Base-by-base conservation (phyloP, 2,113 vertebrate genomes). In the Platysteira castanea region DNA sequence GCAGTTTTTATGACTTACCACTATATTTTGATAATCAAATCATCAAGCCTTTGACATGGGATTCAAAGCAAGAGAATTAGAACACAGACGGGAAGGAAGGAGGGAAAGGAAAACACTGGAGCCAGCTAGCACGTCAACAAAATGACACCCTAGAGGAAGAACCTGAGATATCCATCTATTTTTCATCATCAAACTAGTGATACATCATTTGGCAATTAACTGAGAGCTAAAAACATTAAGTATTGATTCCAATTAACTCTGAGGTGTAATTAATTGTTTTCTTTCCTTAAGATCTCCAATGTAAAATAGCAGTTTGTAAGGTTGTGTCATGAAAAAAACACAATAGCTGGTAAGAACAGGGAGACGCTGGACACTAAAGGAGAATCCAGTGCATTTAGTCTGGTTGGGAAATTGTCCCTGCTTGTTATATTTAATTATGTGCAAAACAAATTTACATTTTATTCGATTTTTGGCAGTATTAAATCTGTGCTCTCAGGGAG, bases 141-240 rank as follows among this genome's bases (percentile, higher is more conserved):
- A 96, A 96, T 79, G 83, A 75, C 60, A 94, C 42, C 93, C 95
- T 77, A 64, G 47, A 94, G 73, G 88, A 96, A 75, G 88, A 94
- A 92, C 85, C 71, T 50, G 42, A 97, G 93, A 83, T 95, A 93
- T 16, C 90, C 84, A 96, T 97, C 96, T 96, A 93, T 75, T 94
- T 74, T 84, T 95, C 89, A 83, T 69, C 94, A 96, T 94, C 90
- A 76, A 19, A 42, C 41, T 14, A 77, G 90, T 13, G 44, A 97
- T 97, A 93, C 30, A 97, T 97, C 97, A 97, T 97, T 97, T 97
- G 39, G n/a, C 92, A 97, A 97, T 97, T 98, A 97, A 96, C 96
- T 69, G 54, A 97, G 87, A 86, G 49, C 56, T 96, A 76, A 97
- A 96, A 93, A 94, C 89, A 95, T 93, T 93, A 95, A 94, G 49